Evolutionary conservation across 2,113 vertebrate genomes (phyloP), one percentile per base, ranked within the genome.

Genomic region (Stictonetta naevosa): DNA sequence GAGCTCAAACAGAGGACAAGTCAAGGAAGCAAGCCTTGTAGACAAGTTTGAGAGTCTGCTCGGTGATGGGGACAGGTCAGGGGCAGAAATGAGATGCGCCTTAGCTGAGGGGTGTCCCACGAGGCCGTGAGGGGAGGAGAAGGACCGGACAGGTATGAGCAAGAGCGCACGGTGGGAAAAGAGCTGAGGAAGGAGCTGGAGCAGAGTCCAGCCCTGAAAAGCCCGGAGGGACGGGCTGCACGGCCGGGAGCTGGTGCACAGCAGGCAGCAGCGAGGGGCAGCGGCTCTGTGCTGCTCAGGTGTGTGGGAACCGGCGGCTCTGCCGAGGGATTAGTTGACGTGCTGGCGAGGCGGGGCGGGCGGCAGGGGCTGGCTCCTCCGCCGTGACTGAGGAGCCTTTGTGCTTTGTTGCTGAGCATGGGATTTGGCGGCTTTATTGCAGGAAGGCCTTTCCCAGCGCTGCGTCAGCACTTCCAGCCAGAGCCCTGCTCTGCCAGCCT

Each of bases 341-440:
- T 18, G 92, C 50, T 46, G 33, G 91, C 2, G 91, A 94, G 97
- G 93, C 33, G 59, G 88, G 90, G 63, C 88, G 8, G 74, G 73
- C 92, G 80, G 25, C 79, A 62, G 78, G 97, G 97, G 93, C 93
- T 84, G 90, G 88, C 94, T 96, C 73, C 88, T 93, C 81, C 3
- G 50, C 28, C 29, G 90, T 83, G 92, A 92, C 96, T 96, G 93
- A 96, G 92, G 55, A 96, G 90, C 94, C 96, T 98, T 97, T 98
- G 98, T 98, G 97, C 95, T 96, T 97, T 97, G 95, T 96, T 98
- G 98, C 98, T 98, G 98, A 98, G 97, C 96, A 91, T 5, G 87
- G 94, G 93, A 62, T 97, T 98, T 98, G 72, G 9, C 31, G 79
- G 95, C 83, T 96, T 97, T 90, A 42, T 94, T 96, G 96, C 92